These are phyloP conservation scores for Pollachius pollachius DNA, from an alignment of 2,113 vertebrate genomes.

Conservation along the genomic window DNA sequence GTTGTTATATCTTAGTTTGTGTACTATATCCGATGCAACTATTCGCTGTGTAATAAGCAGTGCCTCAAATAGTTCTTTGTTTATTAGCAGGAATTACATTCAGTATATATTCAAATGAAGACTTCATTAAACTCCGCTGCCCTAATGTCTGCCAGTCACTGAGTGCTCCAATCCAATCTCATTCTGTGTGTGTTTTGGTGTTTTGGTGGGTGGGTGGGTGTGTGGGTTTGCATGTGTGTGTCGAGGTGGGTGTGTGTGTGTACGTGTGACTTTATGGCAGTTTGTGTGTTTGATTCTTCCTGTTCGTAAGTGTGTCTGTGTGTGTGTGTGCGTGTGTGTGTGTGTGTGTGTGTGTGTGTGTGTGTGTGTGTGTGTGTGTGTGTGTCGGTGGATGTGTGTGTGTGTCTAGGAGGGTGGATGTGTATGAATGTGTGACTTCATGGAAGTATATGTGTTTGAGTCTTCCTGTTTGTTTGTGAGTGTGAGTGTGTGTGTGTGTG, in stretches of 20 bases:
- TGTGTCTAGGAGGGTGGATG: too few relatives aligned
- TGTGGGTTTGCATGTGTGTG: not conserved
- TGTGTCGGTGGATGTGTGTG: conserved; percentile 2
- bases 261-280: not conserved
- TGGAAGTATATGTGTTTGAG: too few relatives aligned
- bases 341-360: not conserved
- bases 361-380: conserved; percentile 5
- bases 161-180: not conserved
- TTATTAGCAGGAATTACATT: too few relatives aligned
- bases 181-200: not conserved
- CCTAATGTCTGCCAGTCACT: too few relatives aligned
- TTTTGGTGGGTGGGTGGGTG: not conserved
- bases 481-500: conserved; percentile 8
- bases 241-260: not conserved
- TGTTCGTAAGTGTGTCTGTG: not conserved
- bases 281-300: not conserved
- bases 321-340: not conserved
- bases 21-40: too few relatives aligned
- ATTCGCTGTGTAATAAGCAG: too few relatives aligned
- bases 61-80: too few relatives aligned
- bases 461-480: too few relatives aligned
- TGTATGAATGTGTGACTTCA: too few relatives aligned
- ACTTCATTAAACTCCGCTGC: too few relatives aligned
- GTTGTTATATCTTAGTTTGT: too few relatives aligned
- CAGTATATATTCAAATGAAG: too few relatives aligned